Evolutionary conservation across 2,113 vertebrate species (phyloP), one percentile per base, ranked within the genome.

Genomic region (Calyptomena viridis): DNA sequence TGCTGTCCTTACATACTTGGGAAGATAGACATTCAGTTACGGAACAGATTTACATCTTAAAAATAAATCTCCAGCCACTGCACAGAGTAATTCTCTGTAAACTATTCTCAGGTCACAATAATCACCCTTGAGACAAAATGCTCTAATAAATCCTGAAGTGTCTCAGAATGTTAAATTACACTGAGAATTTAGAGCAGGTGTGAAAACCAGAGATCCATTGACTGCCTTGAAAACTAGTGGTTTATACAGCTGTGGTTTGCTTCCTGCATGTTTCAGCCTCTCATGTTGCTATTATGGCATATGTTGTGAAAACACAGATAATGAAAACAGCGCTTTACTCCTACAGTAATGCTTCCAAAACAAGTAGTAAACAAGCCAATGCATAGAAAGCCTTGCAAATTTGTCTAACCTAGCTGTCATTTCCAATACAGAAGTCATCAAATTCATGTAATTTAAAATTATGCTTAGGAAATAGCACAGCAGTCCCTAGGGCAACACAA

Each of bases 111-210:
- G 30, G 66, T 40, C 87, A 23, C 77, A 90, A 52, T 53, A 67
- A 81, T 59, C 64, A 87, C 68, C 60, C 76, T 37, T 81, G 60
- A 95, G 93, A 81, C 47, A 84, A 81, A 81, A 59, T 66, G 72
- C 37, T 84, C 16, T 40, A 87, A 84, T 75, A 92, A 94, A 92
- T 87, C 49, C 44, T 75, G 31, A 87, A 89, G 23, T 46, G 50
- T 44, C 25, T 44, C 71, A 88, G 74, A 71, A 90, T 35, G 66
- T 69, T 82, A 68, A 91, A 84, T 72, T 68, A 53, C 5, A 71
- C n/a, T 58, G 69, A 72, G 58, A 91, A 84, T 68, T 68, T 49
- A 33, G 62, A 93, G 87, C 94, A 96, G 87, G 87, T 95, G 81
- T 5, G 3, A 73, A 93, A 94, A 79, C 14, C 77, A 79, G 30